Base-by-base conservation (phyloP, 1,140 invertebrate species). In the Harpegnathos saltator region DNA sequence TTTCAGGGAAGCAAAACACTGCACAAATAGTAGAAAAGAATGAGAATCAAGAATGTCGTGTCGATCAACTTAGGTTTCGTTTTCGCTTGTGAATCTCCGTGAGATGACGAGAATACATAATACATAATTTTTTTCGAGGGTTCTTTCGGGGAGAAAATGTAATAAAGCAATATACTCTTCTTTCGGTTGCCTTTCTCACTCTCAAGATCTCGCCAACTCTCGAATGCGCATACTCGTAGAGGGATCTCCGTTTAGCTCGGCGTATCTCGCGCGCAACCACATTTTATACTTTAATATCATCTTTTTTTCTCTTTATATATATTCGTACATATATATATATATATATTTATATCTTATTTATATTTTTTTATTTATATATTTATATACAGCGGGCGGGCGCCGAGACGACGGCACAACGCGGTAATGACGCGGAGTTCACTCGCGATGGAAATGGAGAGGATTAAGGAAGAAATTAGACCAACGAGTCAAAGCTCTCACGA, bases 331-430 rank as follows among this genome's bases (percentile, higher is more conserved):
- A 88, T 92, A 89, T 91, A 77, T 81, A 85, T 87, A 61, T 85
- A 61, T 85, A 62, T 73, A 61, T 85, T 78, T 89, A 83, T 89
- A 68, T 89, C 68, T 89, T 91, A 87, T 91, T 86, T 92, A 90
- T 91, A 82, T 69, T 85, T 75, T 86, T 86, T 82, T 92, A 92
- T 93, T 91, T 92, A 92, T 93, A 93, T 94, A 91, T 92, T 92
- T 93, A 93, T 93, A 91, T 92, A 93, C 91, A 92, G 88, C 90
- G 89, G 88, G 89, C 86, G 78, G 80, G 89, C 88, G 87, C 19
- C 83, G 85, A 84, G 87, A 77, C 72, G 80, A 80, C 56, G 85
- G 56, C 72, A 72, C 12, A 75, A 26, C 59, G 81, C 50, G 73
- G 38, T 38, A n/a, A 62, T 44, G 11, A 44, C 38, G 38, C 62